Evolutionary conservation across 1,140 invertebrate species (phyloP), one percentile per base, ranked within the genome.

Genomic region (Lasioglossum albipes): DNA sequence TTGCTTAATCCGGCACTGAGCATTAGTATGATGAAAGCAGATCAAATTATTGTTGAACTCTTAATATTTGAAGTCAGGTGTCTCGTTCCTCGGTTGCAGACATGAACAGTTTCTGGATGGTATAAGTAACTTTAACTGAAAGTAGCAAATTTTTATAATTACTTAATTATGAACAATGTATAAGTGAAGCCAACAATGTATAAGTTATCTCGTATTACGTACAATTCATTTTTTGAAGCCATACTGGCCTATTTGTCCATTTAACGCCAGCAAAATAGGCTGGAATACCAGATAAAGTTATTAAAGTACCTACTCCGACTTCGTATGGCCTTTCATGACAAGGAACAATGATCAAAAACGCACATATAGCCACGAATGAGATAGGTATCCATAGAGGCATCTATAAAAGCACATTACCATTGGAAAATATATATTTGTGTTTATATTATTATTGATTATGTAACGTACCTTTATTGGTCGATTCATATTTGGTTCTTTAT

Each of bases 201-300:
- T 20, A 65, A 62, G 1, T 20, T 16, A 31, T 27, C 61, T 16
- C 27, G 59, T 54, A 45, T 31, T 84, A 86, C 84, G 18, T 82
- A 87, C 86, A 68, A 71, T 84, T 82, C 59, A 83, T 42, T 75
- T 77, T 70, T 49, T 87, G 79, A 65, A 88, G 85, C 92, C 91
- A 93, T 45, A 89, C 81, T 16, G 97, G 96, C 91, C 98, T 99
- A 36, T 95, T 95, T 89, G 97, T 95, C 97, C 97, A 98, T 77
- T 95, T 94, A 31, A 99, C 97, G 84, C 97, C 98, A 0, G 98
- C 80, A 65, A 96, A 95, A 92, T 99, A 99, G 5, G 99, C 96
- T 2, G 98, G 98, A 79, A 99, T 96, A 12, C 98, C 98, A 9
- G 97, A 96, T 1, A 96, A 87, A 52, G 98, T 97, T 61, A 99